Evolutionary conservation across 2,888 invertebrate species (phyloP).

Genomic region (Mimas tiliae): DNA sequence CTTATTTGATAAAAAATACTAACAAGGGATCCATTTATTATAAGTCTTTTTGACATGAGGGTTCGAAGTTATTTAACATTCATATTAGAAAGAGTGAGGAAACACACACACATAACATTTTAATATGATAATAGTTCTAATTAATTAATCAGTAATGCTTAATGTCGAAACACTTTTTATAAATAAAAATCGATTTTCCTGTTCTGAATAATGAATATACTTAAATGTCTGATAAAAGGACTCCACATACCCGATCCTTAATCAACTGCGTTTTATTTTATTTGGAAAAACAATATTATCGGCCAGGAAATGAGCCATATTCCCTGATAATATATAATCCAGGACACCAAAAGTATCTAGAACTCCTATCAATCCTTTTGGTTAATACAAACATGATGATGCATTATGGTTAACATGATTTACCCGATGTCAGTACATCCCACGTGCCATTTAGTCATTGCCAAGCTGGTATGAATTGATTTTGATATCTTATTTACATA

Average conservation of each 20-base stretch:
- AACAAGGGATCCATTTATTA: slow-evolving; percentile 49
- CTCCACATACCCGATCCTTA: slow-evolving; percentile 28
- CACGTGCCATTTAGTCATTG: not conserved
- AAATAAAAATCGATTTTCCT: no score
- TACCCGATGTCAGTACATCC: not conserved
- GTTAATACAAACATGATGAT: not conserved
- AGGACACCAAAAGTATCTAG: slow-evolving; percentile 7
- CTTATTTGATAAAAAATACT: slow-evolving; percentile 56
- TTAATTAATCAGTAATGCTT: no score
- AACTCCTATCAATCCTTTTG: not conserved
- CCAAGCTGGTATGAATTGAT: not conserved
- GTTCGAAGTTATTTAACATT: not conserved
- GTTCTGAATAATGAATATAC: no score
- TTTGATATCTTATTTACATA: slow-evolving; percentile 9
- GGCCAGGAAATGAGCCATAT: slow-evolving; percentile 16
- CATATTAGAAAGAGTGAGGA: not conserved
- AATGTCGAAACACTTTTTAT: no score
- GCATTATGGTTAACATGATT: not conserved
- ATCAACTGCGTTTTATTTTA: slow-evolving; percentile 31
- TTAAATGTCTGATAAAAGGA: not conserved
- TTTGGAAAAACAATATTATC: slow-evolving; percentile 35
- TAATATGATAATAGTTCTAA: not conserved
- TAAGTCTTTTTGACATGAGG: slow-evolving; percentile 15
- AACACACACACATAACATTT: not conserved
- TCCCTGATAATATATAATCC: slow-evolving; percentile 19